Conservation (phyloP, 2,113 vertebrate genomes). For the Okapia johnstoni region DNA sequence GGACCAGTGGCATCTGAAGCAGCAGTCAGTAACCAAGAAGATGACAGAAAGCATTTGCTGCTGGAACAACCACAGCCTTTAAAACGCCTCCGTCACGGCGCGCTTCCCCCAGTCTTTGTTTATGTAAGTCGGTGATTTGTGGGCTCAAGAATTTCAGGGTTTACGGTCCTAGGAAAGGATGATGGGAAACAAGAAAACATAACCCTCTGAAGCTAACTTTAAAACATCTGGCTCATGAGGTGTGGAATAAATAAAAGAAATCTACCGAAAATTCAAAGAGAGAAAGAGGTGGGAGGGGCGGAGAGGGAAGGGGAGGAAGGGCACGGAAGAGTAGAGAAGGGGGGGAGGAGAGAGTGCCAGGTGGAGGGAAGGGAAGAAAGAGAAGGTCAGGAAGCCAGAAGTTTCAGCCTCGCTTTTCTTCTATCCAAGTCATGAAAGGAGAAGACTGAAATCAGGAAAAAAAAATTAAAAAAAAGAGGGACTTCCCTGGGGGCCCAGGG, state of each 20-base stretch:
- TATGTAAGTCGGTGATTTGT: neutral
- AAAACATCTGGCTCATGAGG: neutral
- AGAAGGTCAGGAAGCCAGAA: neutral
- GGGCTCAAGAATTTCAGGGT: neutral
- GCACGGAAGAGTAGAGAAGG: too few relatives aligned
- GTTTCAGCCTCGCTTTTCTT: neutral
- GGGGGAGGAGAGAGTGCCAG: fast-evolving
- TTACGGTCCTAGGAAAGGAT: neutral
- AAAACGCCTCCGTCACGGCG: neutral
- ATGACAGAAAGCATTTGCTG: neutral
- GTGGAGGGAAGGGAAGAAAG: neutral
- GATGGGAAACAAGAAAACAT: constrained; percentile 7
- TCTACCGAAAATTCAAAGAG: neutral
- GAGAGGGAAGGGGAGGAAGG: neutral
- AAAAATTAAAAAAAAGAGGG: neutral
- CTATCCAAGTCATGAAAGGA: neutral
- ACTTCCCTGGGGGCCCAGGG: neutral
- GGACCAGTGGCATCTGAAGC: neutral
- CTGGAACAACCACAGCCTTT: neutral
- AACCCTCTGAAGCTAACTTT: neutral
- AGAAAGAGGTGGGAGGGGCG: too few relatives aligned
- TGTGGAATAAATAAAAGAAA: neutral
- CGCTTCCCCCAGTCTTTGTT: neutral
- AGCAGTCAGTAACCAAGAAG: neutral
- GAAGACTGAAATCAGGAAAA: neutral